phyloP scores from a whole-genome alignment of 2,888 invertebrate genomes.

The Flexamia atlantica region DNA sequence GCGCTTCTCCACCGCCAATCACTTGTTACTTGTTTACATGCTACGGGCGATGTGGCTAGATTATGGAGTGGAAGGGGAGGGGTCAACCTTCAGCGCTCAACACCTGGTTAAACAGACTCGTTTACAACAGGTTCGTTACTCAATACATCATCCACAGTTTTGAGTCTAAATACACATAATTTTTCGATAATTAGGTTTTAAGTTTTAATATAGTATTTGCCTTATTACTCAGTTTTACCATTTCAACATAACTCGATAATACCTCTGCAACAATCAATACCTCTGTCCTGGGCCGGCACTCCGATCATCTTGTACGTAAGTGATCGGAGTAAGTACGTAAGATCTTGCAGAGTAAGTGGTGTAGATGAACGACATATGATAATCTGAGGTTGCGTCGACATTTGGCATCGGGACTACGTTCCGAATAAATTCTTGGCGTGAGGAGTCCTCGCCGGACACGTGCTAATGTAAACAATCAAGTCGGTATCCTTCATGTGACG shows the following conservation, averaged over 20 bases:
- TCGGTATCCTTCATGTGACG: conserved; percentile 11
- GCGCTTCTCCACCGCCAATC: conserved; percentile 37
- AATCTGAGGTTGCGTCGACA: background rate
- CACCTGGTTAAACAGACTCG: conserved; percentile 29
- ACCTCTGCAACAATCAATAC: too few relatives aligned
- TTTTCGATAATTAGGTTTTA: too few relatives aligned
- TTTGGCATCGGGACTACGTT: conserved; percentile 1
- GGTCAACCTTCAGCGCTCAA: conserved; percentile 7
- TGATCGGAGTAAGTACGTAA: too few relatives aligned
- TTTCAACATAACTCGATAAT: too few relatives aligned
- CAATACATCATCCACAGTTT: too few relatives aligned
- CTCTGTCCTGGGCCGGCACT: too few relatives aligned
- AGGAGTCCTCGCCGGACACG: background rate
- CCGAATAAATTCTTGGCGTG: background rate
- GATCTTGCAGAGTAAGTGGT: too few relatives aligned
- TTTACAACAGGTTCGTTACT: conserved; percentile 13
- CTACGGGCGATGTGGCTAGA: conserved; percentile 26
- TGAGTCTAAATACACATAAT: too few relatives aligned
- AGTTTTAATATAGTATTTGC: too few relatives aligned
- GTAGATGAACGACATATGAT: background rate
- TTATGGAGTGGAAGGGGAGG: background rate
- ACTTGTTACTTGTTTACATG: conserved; percentile 47
- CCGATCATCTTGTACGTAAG: too few relatives aligned
- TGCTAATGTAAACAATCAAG: conserved; percentile 20
- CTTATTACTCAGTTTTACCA: too few relatives aligned